phyloP scores from a whole-genome alignment of 1,140 invertebrate species.

The Oscheius sp. region DNA sequence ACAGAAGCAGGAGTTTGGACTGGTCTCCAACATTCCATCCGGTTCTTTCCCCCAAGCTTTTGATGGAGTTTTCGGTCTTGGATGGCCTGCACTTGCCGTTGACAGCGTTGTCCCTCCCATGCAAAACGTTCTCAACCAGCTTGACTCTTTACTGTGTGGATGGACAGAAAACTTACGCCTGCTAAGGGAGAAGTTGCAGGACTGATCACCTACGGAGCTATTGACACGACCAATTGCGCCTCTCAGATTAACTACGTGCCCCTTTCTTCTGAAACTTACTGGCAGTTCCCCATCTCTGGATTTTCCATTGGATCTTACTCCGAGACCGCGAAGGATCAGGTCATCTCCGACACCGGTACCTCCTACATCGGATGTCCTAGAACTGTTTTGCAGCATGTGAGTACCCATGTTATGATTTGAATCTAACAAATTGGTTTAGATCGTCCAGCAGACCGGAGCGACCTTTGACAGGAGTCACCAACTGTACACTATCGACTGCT shows the following conservation, averaged over 20 bases:
- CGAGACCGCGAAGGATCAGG: conserved; percentile 28
- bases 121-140: conserved; percentile 46
- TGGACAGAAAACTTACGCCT: conserved; percentile 42
- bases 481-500: conserved; percentile 43
- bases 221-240: conserved; percentile 49
- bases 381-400: conserved; percentile 21
- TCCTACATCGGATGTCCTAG: conserved; percentile 39
- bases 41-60: conserved; percentile 50
- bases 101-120: conserved; percentile 48
- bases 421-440: conserved; percentile 1
- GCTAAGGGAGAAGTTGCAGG: conserved; percentile 37
- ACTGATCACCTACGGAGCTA: conserved; percentile 51
- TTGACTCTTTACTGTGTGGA: conserved; percentile 51
- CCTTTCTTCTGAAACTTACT: conserved; percentile 45
- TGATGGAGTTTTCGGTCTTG: conserved; percentile 49
- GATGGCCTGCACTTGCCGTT: conserved; percentile 47
- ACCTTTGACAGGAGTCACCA: conserved; percentile 34
- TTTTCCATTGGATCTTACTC: conserved; percentile 44
- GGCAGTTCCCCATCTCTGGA: conserved; percentile 45
- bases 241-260: conserved; percentile 39
- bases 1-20: conserved; percentile 43
- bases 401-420: not conserved
- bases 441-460: conserved; percentile 42
- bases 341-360: conserved; percentile 52
- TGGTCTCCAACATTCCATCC: conserved; percentile 40